These are phyloP conservation scores for Mesorhabditis spiculigera DNA, from an alignment of 2,888 invertebrate species.

Conservation along the genomic window DNA sequence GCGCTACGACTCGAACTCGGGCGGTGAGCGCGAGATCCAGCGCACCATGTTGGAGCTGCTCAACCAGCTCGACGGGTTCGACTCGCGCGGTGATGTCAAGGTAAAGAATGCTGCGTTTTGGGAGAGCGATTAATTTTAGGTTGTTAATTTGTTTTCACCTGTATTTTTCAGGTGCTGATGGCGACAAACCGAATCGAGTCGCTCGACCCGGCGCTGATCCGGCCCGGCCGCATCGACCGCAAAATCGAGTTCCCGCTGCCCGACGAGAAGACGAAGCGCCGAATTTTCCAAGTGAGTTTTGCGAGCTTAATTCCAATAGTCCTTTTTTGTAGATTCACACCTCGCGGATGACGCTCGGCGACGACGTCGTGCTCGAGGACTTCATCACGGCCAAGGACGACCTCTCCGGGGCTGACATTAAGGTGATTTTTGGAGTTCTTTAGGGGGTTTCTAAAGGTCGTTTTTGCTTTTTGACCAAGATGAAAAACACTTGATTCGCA, in stretches of 20 bases:
- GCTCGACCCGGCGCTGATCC: constrained; percentile 92
- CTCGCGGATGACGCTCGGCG: constrained; percentile 93
- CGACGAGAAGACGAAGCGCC: constrained; percentile 93
- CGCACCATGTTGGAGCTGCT: constrained; percentile 97
- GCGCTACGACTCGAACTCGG: constrained; percentile 94
- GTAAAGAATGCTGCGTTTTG: constrained; percentile 61
- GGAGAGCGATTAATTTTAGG: background rate
- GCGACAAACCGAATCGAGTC: constrained; percentile 97
- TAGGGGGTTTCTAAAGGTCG: too few relatives aligned
- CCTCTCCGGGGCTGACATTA: constrained; percentile 76
- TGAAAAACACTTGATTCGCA: too few relatives aligned
- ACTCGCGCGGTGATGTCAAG: constrained; percentile 92
- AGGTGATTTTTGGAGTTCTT: too few relatives aligned
- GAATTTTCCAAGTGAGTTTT: constrained; percentile 61
- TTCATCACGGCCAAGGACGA: constrained; percentile 99
- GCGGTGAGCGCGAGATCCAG: constrained; percentile 98
- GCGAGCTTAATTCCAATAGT: background rate
- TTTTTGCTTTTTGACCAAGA: too few relatives aligned
- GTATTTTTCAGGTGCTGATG: constrained; percentile 77
- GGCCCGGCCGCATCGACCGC: constrained; percentile 96
- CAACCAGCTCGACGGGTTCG: constrained; percentile 96
- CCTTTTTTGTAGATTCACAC: constrained; percentile 75
- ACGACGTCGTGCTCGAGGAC: constrained; percentile 92
- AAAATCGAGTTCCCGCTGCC: constrained; percentile 99
- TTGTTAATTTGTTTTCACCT: background rate